Evolutionary conservation across 2,888 invertebrate genomes (phyloP), one percentile per base, ranked within the genome.

Genomic region (Pandemis heparana): DNA sequence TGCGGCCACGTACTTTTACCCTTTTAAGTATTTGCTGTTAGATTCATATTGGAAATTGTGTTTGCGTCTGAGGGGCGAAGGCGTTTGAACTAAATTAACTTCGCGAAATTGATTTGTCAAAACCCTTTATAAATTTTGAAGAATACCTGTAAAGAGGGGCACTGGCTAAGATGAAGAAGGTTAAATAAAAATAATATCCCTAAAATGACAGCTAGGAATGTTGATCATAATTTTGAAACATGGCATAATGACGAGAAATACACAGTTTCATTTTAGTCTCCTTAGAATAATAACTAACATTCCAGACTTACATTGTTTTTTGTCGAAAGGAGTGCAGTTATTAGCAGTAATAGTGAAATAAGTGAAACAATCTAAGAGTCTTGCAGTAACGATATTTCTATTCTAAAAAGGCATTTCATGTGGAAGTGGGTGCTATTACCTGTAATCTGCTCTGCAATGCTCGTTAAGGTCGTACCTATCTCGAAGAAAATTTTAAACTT

Each of bases 1-100:
- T 86, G 80, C 77, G 74, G 79, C 78, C 78, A 71, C 63, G 75
- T 74, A 70, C 77, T 81, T 81, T 82, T 80, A 81, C 81, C 83
- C 80, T 80, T 83, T 71, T 79, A 81, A 83, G 83, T 79, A 81
- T 81, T 76, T 67, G 64, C 67, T 73, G 51, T 46, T 71, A 75
- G 71, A 64, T 78, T 75, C 70, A 43, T 53, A 67, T 65, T 65
- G 65, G 16, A 51, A 65, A 63, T 63, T 46, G 43, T 63, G 46
- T 63, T 46, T 63, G 46, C 23, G 23, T 9, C 23, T 46, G 63
- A 48, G 41, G 46, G 41, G 46, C 23, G n/a, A n/a, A n/a, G n/a
- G n/a, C 46, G 56, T 59, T 23, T 12, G 62, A 18, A 41, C 16
- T 62, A 18, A 62, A 62, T 62, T 46, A 46, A 23, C 46, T 63